These are phyloP conservation scores for Anodontia alba DNA, from an alignment of 2,888 invertebrate genomes.

Conservation along the genomic window DNA sequence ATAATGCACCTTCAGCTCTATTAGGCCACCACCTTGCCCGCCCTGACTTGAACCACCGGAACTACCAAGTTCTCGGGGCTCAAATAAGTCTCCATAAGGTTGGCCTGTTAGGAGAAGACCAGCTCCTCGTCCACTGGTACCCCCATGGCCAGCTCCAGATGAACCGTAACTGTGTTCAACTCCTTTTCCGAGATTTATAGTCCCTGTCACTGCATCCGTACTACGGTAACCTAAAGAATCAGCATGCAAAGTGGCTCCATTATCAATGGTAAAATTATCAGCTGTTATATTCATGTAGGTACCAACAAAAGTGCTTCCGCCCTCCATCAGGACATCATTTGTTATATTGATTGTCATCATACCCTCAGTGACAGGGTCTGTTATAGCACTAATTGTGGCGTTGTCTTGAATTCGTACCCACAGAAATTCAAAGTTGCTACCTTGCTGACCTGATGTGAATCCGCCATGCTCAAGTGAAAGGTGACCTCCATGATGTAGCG, in stretches of 20 bases:
- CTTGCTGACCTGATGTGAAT: slow-evolving; percentile 55
- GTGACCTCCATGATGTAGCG: slow-evolving; percentile 71
- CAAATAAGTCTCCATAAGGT: slow-evolving; percentile 75
- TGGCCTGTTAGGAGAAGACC: slow-evolving; percentile 69
- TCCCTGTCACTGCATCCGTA: slow-evolving; percentile 44
- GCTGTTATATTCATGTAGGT: slow-evolving; percentile 67
- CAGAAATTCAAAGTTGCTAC: slow-evolving; percentile 62
- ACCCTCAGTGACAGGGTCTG: slow-evolving; percentile 65
- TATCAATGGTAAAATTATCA: slow-evolving; percentile 71
- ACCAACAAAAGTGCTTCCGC: slow-evolving; percentile 71
- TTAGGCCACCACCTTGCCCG: slow-evolving; percentile 71
- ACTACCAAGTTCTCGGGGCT: slow-evolving; percentile 71
- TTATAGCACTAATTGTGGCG: slow-evolving; percentile 66
- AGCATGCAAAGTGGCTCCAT: slow-evolving; percentile 72
- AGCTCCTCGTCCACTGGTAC: slow-evolving; percentile 72
- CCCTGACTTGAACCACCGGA: slow-evolving; percentile 64
- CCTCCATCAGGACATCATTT: slow-evolving; percentile 70
- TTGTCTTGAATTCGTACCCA: slow-evolving; percentile 74
- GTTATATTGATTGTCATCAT: slow-evolving; percentile 63
- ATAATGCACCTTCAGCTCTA: slow-evolving; percentile 66
- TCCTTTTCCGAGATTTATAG: slow-evolving; percentile 69
- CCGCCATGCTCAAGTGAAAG: slow-evolving; percentile 67
- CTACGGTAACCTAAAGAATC: slow-evolving; percentile 69
- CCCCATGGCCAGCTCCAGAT: slow-evolving; percentile 77
- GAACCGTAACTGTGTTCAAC: slow-evolving; percentile 60